Conservation (phyloP, 2,113 vertebrate species). For the Aptenodytes forsteri region DNA sequence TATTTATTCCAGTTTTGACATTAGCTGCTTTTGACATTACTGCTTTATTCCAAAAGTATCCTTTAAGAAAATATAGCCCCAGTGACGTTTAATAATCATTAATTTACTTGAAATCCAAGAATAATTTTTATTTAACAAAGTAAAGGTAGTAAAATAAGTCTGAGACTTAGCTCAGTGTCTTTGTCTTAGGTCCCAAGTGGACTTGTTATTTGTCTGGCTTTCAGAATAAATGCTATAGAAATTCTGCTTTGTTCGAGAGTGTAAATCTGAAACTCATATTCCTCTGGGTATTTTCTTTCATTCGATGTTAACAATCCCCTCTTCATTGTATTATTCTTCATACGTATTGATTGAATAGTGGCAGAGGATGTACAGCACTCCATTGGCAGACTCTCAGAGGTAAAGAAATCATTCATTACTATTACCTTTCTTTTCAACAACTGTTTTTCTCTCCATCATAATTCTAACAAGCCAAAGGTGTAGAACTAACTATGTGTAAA, state of each 20-base stretch:
- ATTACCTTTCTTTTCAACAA: neutral
- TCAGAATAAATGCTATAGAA: conserved; percentile 18
- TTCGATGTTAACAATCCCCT: neutral
- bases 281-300: conserved; percentile 20
- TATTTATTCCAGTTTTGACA: neutral
- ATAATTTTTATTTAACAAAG: neutral
- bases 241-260: neutral
- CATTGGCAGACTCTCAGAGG: neutral
- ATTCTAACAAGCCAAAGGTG: neutral
- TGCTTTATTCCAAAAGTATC: neutral
- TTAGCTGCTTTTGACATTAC: neutral
- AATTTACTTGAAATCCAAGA: neutral
- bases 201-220: conserved; percentile 36
- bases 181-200: conserved; percentile 1
- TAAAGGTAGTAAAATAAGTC: neutral
- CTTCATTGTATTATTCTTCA: conserved; percentile 3
- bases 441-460: neutral
- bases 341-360: conserved; percentile 22
- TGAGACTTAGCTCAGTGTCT: neutral
- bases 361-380: neutral
- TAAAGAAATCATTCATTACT: neutral
- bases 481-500: neutral
- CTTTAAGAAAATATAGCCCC: neutral
- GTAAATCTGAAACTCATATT: neutral
- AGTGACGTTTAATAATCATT: neutral